Percentiles rank a stretch among this genome's conserved stretches.
These are phyloP conservation scores for Drosophila mojavensis DNA, from an alignment of 1,140 invertebrate species.

Conservation along the genomic window DNA sequence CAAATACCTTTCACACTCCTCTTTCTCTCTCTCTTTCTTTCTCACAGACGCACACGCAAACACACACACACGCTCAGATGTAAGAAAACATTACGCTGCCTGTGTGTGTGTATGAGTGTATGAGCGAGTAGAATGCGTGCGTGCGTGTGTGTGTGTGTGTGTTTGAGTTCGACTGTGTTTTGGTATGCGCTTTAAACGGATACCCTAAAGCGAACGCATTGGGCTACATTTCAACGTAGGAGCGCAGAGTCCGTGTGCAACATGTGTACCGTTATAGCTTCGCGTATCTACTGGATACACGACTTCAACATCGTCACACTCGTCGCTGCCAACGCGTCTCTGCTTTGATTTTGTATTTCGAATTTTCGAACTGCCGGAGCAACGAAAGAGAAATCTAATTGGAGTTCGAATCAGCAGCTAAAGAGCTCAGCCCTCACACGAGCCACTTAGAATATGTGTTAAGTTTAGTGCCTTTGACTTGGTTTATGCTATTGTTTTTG, in stretches of 20 bases:
- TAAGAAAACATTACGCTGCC: conserved; percentile 20
- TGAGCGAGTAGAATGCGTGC: not conserved
- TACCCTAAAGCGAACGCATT: conserved; percentile 72
- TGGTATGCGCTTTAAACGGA: conserved; percentile 61
- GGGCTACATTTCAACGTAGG: conserved; percentile 73
- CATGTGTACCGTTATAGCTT: conserved; percentile 79
- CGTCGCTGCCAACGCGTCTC: conserved; percentile 16
- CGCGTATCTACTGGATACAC: conserved; percentile 77
- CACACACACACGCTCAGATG: conserved; percentile 9
- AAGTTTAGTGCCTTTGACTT: conserved; percentile 2
- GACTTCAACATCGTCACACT: conserved; percentile 32
- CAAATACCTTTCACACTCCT: conserved; percentile 29
- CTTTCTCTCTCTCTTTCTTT: not conserved
- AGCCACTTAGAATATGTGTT: conserved; percentile 23
- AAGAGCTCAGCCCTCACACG: conserved; percentile 20
- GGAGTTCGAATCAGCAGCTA: not conserved
- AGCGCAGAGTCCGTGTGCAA: conserved; percentile 61
- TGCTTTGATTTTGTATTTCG: conserved; percentile 48
- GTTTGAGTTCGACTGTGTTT: conserved; percentile 32
- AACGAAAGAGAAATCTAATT: conserved; percentile 22
- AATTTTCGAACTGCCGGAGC: conserved; percentile 29
- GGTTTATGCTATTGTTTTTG: not conserved
- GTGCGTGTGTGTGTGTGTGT: conserved; percentile 24
- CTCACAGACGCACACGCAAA: conserved; percentile 10
- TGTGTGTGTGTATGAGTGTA: conserved; percentile 5